Base-by-base conservation (phyloP, 2,888 invertebrate genomes). In the Agrotis segetum region DNA sequence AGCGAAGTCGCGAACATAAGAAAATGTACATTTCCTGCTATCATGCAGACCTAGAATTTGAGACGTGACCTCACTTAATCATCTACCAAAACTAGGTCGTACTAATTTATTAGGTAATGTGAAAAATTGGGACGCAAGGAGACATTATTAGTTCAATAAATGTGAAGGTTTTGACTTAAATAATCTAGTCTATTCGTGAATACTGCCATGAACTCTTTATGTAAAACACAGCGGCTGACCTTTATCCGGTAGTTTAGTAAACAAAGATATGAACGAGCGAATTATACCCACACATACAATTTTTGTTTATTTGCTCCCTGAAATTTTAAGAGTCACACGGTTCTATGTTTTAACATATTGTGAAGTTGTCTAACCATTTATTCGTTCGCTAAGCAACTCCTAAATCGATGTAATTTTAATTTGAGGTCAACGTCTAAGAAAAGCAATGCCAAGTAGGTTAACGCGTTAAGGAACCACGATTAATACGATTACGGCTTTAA, bases 21-120 rank as follows among this genome's bases (percentile, higher is more conserved):
- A 91, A 91, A 91, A 92, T 89, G 85, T 88, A 88, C 81, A 83
- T 86, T 91, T 93, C 94, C 94, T 92, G 93, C 85, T 89, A 84
- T 87, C 87, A 86, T 85, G 84, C 85, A 85, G 87, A 88, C 85
- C 89, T 88, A 90, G 88, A 88, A 87, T 89, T 89, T 87, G 71
- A 86, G 85, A 87, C 81, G 81, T 91, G 92, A 92, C 91, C 89
- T 92, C 92, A 91, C 87, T 87, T 89, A 90, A 92, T 90, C 85
- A 85, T 86, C 86, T 77, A 67, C 74, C 75, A 83, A 83, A 91
- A 89, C 84, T 90, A 86, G 91, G 89, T 85, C 88, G 83, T 79
- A 76, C 71, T 83, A 74, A 85, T 77, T 84, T 78, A 73, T 73
- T 70, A 79, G 60, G 67, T 71, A 83, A 73, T 71, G 34, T 64